Evolutionary conservation across 2,797 vertebrate species (phyloP).

Genomic region (Sciurus carolinensis): DNA sequence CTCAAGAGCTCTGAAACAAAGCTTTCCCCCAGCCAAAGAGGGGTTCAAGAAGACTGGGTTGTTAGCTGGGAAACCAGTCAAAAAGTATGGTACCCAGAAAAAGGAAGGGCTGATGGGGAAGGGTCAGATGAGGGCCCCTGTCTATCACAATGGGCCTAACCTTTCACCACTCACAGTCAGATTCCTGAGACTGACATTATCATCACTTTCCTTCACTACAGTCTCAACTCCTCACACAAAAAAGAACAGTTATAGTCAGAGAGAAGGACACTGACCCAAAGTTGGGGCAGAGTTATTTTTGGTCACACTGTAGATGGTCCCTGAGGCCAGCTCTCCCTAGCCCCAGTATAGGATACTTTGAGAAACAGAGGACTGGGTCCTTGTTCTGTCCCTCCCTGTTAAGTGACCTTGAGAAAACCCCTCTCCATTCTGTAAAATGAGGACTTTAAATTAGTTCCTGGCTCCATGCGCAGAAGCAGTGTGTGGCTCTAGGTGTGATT

Average conservation of each 20-base stretch:
- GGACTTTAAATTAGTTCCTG: constrained; percentile 36
- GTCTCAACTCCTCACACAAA: neutral
- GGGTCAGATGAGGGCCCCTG: neutral
- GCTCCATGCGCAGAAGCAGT: constrained; percentile 5
- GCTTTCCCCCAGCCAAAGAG: neutral
- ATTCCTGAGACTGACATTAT: neutral
- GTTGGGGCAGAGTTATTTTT: neutral
- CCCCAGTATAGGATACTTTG: neutral
- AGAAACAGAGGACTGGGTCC: neutral
- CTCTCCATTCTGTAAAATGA: constrained; percentile 34
- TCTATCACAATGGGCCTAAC: neutral
- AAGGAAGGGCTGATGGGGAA: neutral
- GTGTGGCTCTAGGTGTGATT: constrained; percentile 17
- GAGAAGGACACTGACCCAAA: neutral
- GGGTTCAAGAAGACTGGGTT: constrained; percentile 30
- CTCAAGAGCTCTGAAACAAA: neutral
- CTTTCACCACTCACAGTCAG: neutral
- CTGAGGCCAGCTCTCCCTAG: neutral
- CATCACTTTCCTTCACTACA: neutral
- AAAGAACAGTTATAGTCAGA: neutral
- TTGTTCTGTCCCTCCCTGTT: neutral
- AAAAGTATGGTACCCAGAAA: neutral
- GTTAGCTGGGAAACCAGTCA: neutral
- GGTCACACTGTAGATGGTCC: neutral
- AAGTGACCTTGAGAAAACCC: constrained; percentile 67